These are phyloP conservation scores for Rotaria macrura DNA, from an alignment of 2,888 invertebrate genomes.

Conservation along the genomic window DNA sequence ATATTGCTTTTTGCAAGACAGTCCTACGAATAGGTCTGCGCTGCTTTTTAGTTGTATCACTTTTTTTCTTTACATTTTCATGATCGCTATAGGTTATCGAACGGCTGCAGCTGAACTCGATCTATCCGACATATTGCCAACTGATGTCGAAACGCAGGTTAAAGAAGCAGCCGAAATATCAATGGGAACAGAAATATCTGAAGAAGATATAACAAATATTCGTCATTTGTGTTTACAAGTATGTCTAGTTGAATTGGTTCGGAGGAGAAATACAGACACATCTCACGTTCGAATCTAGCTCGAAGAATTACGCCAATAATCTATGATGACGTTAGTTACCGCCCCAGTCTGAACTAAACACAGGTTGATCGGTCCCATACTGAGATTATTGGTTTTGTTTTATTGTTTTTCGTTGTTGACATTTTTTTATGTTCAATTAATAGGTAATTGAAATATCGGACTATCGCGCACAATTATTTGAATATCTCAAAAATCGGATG, in stretches of 20 bases:
- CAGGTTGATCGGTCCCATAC: neutral
- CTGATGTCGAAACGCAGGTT: conserved; percentile 78
- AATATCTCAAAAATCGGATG: conserved; percentile 87
- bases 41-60: conserved; percentile 35
- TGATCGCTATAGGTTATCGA: conserved; percentile 60
- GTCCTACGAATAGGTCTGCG: conserved; percentile 40
- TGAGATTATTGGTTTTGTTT: conserved; percentile 16
- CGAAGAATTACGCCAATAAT: neutral
- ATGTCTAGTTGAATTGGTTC: neutral
- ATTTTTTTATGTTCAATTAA: neutral
- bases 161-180: conserved; percentile 95
- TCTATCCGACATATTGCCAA: conserved; percentile 78
- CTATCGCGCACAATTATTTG: conserved; percentile 77
- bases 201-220: conserved; percentile 85
- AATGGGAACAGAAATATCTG: conserved; percentile 96
- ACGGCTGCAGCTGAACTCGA: conserved; percentile 73
- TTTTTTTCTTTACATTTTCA: neutral
- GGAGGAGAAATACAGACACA: too few relatives aligned
- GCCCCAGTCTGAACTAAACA: conserved; percentile 7
- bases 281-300: neutral
- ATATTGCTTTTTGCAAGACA: conserved; percentile 71
- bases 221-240: conserved; percentile 77
- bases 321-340: neutral
- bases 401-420: too few relatives aligned
- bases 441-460: conserved; percentile 75